phyloP scores from a whole-genome alignment of 2,888 invertebrate genomes.

The Drepanosiphum platanoidis region DNA sequence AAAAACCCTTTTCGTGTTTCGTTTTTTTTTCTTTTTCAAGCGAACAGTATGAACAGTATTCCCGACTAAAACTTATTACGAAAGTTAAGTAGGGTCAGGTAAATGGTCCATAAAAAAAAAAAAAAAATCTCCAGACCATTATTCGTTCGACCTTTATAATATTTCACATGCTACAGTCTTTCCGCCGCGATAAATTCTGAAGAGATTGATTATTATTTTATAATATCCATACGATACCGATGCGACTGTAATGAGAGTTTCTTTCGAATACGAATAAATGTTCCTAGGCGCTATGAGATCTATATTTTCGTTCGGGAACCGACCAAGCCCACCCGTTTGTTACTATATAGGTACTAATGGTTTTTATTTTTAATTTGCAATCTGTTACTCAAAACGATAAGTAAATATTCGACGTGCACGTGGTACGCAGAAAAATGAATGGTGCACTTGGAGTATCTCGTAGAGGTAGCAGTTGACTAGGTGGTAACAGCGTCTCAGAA shows the following conservation, averaged over 20 bases:
- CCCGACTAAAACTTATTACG: background rate
- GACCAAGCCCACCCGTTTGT: background rate
- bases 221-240: background rate
- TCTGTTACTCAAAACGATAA: too few species aligned
- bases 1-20: background rate
- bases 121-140: background rate
- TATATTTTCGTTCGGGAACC: background rate
- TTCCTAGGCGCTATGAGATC: background rate
- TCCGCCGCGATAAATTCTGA: background rate
- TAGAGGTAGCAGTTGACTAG: too few species aligned
- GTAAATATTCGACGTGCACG: too few species aligned
- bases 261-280: background rate
- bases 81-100: conserved; percentile 2
- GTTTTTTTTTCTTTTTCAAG: background rate
- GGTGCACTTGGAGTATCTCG: too few species aligned
- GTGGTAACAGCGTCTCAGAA: too few species aligned
- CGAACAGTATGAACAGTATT: background rate
- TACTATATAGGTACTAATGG: background rate
- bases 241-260: background rate
- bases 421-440: too few species aligned
- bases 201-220: background rate
- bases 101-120: conserved; percentile 5
- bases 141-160: background rate
- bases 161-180: background rate
- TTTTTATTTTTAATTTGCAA: too few species aligned